A percentile compares a stretch with the other conserved stretches of the same genome.
phyloP scores from a whole-genome alignment of 1,140 invertebrate species.

The Apis laboriosa region DNA sequence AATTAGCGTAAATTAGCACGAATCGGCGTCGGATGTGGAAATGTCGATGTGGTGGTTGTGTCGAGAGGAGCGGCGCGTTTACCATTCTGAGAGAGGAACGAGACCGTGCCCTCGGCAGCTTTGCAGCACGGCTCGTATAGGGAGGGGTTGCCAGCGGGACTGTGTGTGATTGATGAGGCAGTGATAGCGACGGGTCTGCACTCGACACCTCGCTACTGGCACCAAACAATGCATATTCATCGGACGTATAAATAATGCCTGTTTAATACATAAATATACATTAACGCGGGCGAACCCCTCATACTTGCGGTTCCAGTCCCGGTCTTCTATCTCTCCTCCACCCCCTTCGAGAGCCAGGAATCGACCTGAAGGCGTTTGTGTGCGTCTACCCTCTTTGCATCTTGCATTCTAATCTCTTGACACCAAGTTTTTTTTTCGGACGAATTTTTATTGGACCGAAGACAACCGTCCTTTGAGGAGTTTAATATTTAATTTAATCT shows the following conservation, averaged over 20 bases:
- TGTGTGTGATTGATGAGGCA: conserved; percentile 80
- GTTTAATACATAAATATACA: conserved; percentile 80
- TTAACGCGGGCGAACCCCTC: conserved; percentile 57
- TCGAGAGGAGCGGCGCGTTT: conserved; percentile 28
- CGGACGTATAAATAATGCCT: conserved; percentile 79
- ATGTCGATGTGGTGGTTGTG: background rate
- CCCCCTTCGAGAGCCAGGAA: background rate
- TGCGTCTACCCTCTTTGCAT: too few species aligned
- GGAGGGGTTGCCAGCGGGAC: conserved; percentile 55
- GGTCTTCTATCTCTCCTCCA: conserved; percentile 5
- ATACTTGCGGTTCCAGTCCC: conserved; percentile 16
- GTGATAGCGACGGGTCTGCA: conserved; percentile 80
- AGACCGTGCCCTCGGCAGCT: conserved; percentile 34
- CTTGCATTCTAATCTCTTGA: too few species aligned
- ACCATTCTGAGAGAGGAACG: conserved; percentile 48
- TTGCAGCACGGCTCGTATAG: background rate
- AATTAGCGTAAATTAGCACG: conserved; percentile 56
- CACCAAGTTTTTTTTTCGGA: too few species aligned
- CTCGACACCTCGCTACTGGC: conserved; percentile 79
- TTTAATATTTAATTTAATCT: too few species aligned
- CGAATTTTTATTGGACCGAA: too few species aligned
- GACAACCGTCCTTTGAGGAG: too few species aligned
- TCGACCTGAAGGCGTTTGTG: too few species aligned
- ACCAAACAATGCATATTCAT: conserved; percentile 80
- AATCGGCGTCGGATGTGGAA: conserved; percentile 63